Percentiles rank a stretch among this genome's conserved stretches.
Evolutionary conservation across 2,888 invertebrate species (phyloP).

Genomic region (Apoda limacodes): DNA sequence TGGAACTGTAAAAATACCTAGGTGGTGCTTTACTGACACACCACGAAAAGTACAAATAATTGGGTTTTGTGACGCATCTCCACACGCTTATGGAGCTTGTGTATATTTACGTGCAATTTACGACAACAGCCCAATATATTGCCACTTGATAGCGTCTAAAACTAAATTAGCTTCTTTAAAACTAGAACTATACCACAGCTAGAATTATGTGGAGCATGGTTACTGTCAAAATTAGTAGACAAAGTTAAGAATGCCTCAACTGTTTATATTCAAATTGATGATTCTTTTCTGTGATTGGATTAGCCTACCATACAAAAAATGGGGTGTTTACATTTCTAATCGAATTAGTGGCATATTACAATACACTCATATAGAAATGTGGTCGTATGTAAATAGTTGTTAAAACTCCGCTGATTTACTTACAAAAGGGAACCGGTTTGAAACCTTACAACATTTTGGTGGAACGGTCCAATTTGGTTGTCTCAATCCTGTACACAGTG

Average conservation of each 20-base stretch:
- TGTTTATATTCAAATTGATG: background rate
- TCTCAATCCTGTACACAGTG: no score
- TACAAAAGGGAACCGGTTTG: conserved; percentile 4
- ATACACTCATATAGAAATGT: background rate
- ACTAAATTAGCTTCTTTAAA: conserved; percentile 3
- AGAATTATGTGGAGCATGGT: conserved; percentile 1
- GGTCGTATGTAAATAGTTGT: conserved; percentile 8
- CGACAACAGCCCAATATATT: conserved; percentile 1
- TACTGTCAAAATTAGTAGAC: background rate
- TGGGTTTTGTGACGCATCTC: conserved; percentile 9
- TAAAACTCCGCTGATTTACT: conserved; percentile 7
- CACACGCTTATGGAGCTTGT: conserved; percentile 8
- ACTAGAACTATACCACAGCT: conserved; percentile 1
- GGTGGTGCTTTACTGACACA: conserved; percentile 9
- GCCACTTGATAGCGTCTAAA: conserved; percentile 4
- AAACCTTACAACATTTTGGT: conserved; percentile 5
- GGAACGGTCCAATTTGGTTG: conserved; percentile 9
- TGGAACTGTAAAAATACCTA: conserved; percentile 5
- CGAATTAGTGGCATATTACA: conserved; percentile 5
- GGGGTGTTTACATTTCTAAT: conserved; percentile 19
- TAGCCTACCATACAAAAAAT: conserved; percentile 25
- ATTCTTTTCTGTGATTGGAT: background rate
- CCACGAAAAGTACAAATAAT: conserved; percentile 3
- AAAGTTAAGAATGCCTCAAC: background rate
- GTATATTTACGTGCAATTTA: conserved; percentile 8